Base-by-base conservation (phyloP, 2,888 invertebrate genomes). In the Nomada flava region DNA sequence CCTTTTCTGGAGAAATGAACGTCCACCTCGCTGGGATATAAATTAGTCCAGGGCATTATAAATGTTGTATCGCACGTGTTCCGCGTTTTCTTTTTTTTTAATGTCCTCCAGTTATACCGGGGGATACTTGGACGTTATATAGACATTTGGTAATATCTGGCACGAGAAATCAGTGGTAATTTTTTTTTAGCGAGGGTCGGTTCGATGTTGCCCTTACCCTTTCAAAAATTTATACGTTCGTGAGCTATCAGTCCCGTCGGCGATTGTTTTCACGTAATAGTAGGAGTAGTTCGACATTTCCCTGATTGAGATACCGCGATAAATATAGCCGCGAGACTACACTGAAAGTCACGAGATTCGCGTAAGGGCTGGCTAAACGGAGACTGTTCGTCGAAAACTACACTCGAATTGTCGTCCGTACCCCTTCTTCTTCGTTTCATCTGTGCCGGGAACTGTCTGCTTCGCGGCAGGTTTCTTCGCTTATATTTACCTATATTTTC, bases 241-340 rank as follows among this genome's bases (percentile, higher is more conserved):
- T 29, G 90, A 78, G 52, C 82, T 84, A 18, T 90, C 88, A 59
- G 86, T 82, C 13, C 84, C 86, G 55, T 88, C 90, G 60, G 77
- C 76, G 63, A 92, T 79, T 20, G 89, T 86, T 86, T 91, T 91
- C 57, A 89, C 88, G 81, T 92, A 92, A 71, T 90, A 91, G 69
- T 92, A 92, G 60, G 91, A 90, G 60, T 91, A 92, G 85, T 89
- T 91, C 50, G 89, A 88, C 92, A 91, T 91, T 62, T 57, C 73
- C 65, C 69, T 77, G 23, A 73, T 79, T 53, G 59, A 76, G 78
- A 62, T 73, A 44, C 26, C 57, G 62, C 57, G 23, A 10, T 82
- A 75, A 75, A 78, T 83, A 69, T 82, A 77, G 82, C 29, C 29
- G 13, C 75, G 57, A 67, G 59, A 29, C 63, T 62, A 60, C 62